Evolutionary conservation across 2,797 vertebrate species (phyloP), one percentile per base, ranked within the genome.

Genomic region (Lycodopsis pacificus): DNA sequence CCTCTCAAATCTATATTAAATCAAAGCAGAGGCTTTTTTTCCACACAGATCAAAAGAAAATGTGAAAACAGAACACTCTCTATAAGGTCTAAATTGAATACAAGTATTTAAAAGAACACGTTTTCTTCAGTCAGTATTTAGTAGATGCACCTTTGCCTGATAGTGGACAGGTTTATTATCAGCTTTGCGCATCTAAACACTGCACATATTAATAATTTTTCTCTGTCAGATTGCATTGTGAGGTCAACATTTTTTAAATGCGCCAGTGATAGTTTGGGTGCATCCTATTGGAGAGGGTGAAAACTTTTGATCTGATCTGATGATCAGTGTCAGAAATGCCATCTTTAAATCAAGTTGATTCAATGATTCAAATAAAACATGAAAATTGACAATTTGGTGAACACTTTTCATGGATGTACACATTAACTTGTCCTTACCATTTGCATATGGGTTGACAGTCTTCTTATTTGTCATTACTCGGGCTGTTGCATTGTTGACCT

Each of bases 401-500:
- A 30, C 13, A 0, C 15, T 40, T 65, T 5, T 17, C 48, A 25
- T 44, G 32, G 9, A 17, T 3, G 56, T 54, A 32, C 67, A 71
- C 20, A 20, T 1, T 25, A 27, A 51, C 5, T 8, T 42, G 27
- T 10, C 5, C 83, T 97, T 94, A 99, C 97, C 97, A 27, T 98
- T 99, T 91, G 97, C 97, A 93, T 99, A 99, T 92, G 97, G 97
- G 95, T 97, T 98, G 93, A 98, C 96, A 0, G 97, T 96, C 96
- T 99, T 99, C 96, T 98, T 99, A 93, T 98, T 99, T 93, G 97
- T 98, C 97, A 99, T 98, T 87, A 98, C 97, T 69, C 97, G 96
- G 88, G 97, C 97, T 90, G 97, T 99, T 87, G 97, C 97, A 85
- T 98, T 95, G 90, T 95, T 95, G 89, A 95, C 95, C 94, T 95